Percentiles rank a stretch among this genome's conserved stretches.
These are phyloP conservation scores for Microtus richardsoni DNA, from an alignment of 2,113 vertebrate genomes.

Conservation along the genomic window DNA sequence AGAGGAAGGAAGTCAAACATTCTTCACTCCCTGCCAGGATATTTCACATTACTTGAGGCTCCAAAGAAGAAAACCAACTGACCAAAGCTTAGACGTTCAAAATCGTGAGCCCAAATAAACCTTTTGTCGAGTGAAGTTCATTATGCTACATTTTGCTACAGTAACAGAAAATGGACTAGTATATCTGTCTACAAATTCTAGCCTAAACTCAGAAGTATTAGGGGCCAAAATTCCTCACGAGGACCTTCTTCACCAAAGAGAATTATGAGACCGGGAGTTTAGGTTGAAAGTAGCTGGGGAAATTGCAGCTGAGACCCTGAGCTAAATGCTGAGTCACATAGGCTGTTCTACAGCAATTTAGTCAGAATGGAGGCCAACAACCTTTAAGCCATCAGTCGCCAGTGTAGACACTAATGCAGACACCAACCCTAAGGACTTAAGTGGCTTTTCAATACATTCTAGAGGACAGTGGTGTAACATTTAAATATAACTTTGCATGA, in stretches of 20 bases:
- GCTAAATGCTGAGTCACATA: neutral
- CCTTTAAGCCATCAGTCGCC: neutral
- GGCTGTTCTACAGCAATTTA: neutral
- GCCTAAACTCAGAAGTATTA: neutral
- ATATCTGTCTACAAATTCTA: neutral
- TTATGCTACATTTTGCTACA: neutral
- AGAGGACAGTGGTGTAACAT: fast-evolving
- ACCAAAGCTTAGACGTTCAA: neutral
- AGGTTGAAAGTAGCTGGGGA: neutral
- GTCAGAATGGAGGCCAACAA: neutral
- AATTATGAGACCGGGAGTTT: neutral
- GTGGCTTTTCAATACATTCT: neutral
- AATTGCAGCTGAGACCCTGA: too few relatives aligned
- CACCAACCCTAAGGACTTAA: neutral
- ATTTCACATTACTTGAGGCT: neutral
- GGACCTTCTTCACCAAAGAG: neutral
- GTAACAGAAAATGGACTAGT: neutral
- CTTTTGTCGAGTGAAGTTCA: neutral
- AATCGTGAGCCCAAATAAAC: neutral
- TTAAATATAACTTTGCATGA: neutral
- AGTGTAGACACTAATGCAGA: neutral
- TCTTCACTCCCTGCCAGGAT: too few relatives aligned
- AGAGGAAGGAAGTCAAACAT: neutral
- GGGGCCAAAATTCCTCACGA: neutral
- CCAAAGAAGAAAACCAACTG: neutral